Percentiles rank a stretch among this genome's conserved stretches.
Conservation (phyloP, 2,888 invertebrate genomes). For the Pristionchus maxplancki region DNA sequence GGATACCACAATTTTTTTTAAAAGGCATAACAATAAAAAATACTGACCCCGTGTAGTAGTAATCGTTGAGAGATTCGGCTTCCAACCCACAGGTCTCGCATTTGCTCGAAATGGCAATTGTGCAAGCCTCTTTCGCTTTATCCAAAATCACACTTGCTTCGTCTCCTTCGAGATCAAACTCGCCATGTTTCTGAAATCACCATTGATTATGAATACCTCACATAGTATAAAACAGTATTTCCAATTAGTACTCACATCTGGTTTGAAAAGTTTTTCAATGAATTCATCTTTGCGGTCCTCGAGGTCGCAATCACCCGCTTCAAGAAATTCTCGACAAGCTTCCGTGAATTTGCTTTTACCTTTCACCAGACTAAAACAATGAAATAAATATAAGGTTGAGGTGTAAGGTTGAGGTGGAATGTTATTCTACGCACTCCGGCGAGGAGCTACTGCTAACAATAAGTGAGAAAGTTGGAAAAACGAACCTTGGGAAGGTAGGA, state of each 20-base stretch:
- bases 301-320: background rate
- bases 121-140: background rate
- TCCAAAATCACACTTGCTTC: background rate
- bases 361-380: background rate
- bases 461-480: background rate
- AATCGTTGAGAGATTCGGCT: background rate
- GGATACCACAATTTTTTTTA: no score
- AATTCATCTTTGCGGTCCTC: background rate
- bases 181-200: background rate
- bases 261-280: conserved; percentile 15
- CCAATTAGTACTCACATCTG: background rate
- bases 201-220: background rate
- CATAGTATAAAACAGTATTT: background rate
- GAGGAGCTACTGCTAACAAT: no score
- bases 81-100: background rate
- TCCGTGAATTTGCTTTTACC: background rate
- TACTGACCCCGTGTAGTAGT: background rate
- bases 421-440: no score
- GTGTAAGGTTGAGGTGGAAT: no score
- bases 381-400: background rate
- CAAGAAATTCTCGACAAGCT: background rate
- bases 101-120: background rate
- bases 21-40: no score
- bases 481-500: background rate
- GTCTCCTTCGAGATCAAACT: conserved; percentile 22